A percentile compares a stretch with the other conserved stretches of the same genome.
Evolutionary conservation across 2,797 vertebrate species (phyloP).

Genomic region (Rallus crepitans): DNA sequence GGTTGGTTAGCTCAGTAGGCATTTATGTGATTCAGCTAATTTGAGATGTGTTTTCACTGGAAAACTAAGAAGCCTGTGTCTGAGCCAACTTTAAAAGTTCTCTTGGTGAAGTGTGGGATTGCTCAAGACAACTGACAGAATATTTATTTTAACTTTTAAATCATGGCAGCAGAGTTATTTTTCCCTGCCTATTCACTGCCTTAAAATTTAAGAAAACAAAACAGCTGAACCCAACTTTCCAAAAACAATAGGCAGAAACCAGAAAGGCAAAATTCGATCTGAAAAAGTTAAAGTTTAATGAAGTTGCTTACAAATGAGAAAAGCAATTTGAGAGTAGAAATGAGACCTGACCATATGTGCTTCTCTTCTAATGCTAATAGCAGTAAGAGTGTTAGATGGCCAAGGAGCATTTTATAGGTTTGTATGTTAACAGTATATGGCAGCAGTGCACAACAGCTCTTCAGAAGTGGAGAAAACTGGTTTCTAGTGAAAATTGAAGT

Average conservation of each 20-base stretch:
- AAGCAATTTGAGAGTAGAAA: neutral
- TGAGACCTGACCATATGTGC: neutral
- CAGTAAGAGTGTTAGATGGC: neutral
- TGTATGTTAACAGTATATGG: neutral
- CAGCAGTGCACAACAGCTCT: neutral
- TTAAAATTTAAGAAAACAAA: neutral
- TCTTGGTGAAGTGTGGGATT: neutral
- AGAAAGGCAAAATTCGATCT: conserved; percentile 1
- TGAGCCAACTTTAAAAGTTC: neutral
- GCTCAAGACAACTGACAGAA: conserved; percentile 13
- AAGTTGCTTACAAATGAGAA: neutral
- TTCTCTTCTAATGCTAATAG: neutral
- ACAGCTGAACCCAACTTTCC: conserved; percentile 20
- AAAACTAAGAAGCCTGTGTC: neutral
- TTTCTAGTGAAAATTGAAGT: neutral
- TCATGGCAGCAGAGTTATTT: neutral
- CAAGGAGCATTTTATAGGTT: neutral
- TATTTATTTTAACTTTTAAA: conserved; percentile 38
- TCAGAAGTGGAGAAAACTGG: neutral
- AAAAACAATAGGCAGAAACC: neutral
- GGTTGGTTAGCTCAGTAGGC: neutral
- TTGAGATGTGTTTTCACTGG: conserved; percentile 18
- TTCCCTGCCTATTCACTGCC: neutral
- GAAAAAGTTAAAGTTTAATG: neutral
- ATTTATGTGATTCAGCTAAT: neutral